A percentile compares a stretch with the other conserved stretches of the same genome.
Conservation (phyloP, 30 jellyfish, hydroid and myxozoan genomes). For the Aurelia aurita region DNA sequence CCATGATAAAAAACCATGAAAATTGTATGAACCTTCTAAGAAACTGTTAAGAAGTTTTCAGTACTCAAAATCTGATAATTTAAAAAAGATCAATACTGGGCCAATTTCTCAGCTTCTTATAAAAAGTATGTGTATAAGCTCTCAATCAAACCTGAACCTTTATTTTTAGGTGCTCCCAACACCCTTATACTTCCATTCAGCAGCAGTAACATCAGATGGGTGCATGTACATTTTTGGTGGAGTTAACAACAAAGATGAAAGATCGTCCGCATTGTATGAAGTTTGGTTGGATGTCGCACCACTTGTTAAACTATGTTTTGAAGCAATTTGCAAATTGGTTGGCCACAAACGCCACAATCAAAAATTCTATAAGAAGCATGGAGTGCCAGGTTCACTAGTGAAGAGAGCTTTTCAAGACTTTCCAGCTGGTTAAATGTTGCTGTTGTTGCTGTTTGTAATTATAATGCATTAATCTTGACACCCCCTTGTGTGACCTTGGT, state of each 20-base stretch:
- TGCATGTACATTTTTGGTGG: slow-evolving; percentile 90
- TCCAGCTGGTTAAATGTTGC: slow-evolving; percentile 9
- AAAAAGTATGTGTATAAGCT: too few relatives aligned
- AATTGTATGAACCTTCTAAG: too few relatives aligned
- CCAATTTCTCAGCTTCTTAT: too few relatives aligned
- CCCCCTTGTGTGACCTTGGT: too few relatives aligned
- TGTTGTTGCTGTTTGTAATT: too few relatives aligned
- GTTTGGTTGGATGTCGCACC: slow-evolving; percentile 85
- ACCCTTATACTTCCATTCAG: slow-evolving; percentile 78
- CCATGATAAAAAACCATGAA: too few relatives aligned
- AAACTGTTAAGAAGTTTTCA: too few relatives aligned
- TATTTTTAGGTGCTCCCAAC: slow-evolving; percentile 76
- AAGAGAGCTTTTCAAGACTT: slow-evolving; percentile 11
- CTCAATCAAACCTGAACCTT: too few relatives aligned
- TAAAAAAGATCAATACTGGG: too few relatives aligned
- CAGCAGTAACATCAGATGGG: slow-evolving; percentile 82
- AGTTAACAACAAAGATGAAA: slow-evolving; percentile 16
- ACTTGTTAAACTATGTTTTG: slow-evolving; percentile 29
- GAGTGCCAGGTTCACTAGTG: slow-evolving; percentile 34
- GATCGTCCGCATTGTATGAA: slow-evolving; percentile 62
- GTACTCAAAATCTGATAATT: too few relatives aligned
- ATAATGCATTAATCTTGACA: too few relatives aligned
- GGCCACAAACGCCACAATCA: slow-evolving; percentile 13
- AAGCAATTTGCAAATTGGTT: slow-evolving; percentile 2
- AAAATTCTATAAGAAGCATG: background rate